Base-by-base conservation (phyloP, 2,888 invertebrate species). In the Craniophora ligustri region DNA sequence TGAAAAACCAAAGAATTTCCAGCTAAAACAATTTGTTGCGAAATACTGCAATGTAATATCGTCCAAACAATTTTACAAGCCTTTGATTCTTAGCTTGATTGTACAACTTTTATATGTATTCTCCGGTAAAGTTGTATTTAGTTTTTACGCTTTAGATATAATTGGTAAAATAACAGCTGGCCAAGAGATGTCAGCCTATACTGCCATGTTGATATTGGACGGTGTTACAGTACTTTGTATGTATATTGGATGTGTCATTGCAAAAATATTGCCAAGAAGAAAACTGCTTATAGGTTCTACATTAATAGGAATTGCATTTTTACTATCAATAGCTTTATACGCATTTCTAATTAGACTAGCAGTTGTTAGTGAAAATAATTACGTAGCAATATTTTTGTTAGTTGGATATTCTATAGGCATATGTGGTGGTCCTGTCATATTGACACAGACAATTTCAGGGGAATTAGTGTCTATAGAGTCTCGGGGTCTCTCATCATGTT, bases 341-440 rank as follows among this genome's bases (percentile, higher is more conserved):
- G 23, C 57, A 1, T 67, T 46, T 32, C 36, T 66, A 11, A 31
- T 67, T 7, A 42, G 53, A 36, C 2, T 53, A 28, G 19, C 21
- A 18, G 30, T 67, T 11, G 18, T 67, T 14, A 13, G 6, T 5
- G 66, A 62, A 10, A 62, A 62, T 45, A 66, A 62, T 35, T 49
- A 57, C 11, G 2, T 66, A 14, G 49, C 57, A 7, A 19, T 66
- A 15, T 14, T 48, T 18, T 50, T 66, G 19, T 42, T 66, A 14
- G 11, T 34, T 8, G 56, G 57, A 7, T 66, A 55, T 40, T 67
- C 67, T 2, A 26, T 66, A 10, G 51, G 51, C 58, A 76, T 85
- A 3, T 79, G 82, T 40, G 76, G 78, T 31, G 87, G 87, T 5
- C 79, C 83, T 0, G 67, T 80, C 23, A 82, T 83, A n/a, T 36